Evolutionary conservation across 2,797 vertebrate genomes (phyloP), one percentile per base, ranked within the genome.

Genomic region (Margarornis squamiger): DNA sequence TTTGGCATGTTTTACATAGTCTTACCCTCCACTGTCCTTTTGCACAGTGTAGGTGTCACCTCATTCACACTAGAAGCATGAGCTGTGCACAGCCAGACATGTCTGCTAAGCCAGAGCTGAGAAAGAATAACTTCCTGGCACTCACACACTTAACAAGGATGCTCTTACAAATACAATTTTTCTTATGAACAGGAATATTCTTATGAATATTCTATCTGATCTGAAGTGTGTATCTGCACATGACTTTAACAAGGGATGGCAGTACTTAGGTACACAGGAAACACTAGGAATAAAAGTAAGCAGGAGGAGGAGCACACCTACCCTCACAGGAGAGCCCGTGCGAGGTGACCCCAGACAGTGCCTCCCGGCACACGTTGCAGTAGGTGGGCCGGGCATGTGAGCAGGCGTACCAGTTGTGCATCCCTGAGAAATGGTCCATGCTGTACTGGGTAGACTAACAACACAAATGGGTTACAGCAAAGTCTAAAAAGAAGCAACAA

Each of bases 361-460:
- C 99, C 96, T 99, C 99, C 2, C 98, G 98, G 82, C 99, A 99
- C 72, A 99, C 99, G 3, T 99, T 99, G 97, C 99, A 99, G 97
- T 99, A 99, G 0, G 99, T 99, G 5, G 99, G 99, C 46, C 99
- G 98, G n/a, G 99, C 99, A 3, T 99, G 99, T 0, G 99, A 99
- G 71, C 99, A 99, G 79, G 99, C 99, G 32, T 99, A 99, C 99
- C 99, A 99, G 98, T 99, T 99, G 95, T 99, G 99, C 98, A 98
- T 99, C 96, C 99, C 99, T 74, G 99, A 99, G 98, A 99, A 99
- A 96, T 99, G 99, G 96, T 99, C 99, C 99, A 99, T 99, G 97
- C 99, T 99, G 96, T 99, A 99, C 98, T 99, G 99, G 82, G 99
- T 99, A 73, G 99, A 98, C 99, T 99, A 97, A 71, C 6, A 52